Evolutionary conservation across 1,140 invertebrate species (phyloP).

Genomic region (Zaprionus kolodkinae): DNA sequence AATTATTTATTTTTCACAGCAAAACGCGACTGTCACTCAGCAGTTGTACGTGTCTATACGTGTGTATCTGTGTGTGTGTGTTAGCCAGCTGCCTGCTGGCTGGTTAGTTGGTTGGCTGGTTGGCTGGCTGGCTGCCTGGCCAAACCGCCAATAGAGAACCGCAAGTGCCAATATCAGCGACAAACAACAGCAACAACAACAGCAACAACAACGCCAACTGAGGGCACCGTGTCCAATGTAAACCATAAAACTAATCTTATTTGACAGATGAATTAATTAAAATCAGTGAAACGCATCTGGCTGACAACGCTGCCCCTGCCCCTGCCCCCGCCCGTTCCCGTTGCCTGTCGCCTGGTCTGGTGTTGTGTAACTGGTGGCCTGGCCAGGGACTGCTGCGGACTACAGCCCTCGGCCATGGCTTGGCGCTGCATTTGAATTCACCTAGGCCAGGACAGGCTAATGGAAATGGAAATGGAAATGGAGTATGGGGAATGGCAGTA

Average conservation of each 20-base stretch:
- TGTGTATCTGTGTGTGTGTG: conserved; percentile 16
- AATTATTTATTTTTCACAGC: conserved; percentile 45
- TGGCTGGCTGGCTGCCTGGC: conserved; percentile 12
- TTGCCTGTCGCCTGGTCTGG: neutral
- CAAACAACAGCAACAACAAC: conserved; percentile 14
- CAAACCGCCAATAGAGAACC: conserved; percentile 40
- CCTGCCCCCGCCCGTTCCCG: neutral
- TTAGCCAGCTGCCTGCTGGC: neutral
- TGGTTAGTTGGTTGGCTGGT: neutral
- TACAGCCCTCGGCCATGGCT: conserved; percentile 21
- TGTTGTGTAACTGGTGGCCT: neutral
- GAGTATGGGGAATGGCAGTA: conserved; percentile 18
- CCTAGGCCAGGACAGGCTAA: conserved; percentile 44
- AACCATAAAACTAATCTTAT: conserved; percentile 82
- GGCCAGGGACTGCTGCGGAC: conserved; percentile 6
- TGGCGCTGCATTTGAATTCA: conserved; percentile 46
- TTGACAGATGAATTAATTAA: conserved; percentile 83
- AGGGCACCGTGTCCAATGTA: conserved; percentile 58
- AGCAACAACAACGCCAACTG: conserved; percentile 16
- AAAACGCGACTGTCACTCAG: conserved; percentile 3
- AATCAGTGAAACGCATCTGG: conserved; percentile 80
- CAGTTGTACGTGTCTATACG: neutral
- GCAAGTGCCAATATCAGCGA: conserved; percentile 53
- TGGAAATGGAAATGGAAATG: conserved; percentile 31
- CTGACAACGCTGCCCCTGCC: conserved; percentile 46